A percentile compares a stretch with the other conserved stretches of the same genome.
These are phyloP conservation scores for Epistrophe grossulariae DNA, from an alignment of 2,888 invertebrate genomes.

Conservation along the genomic window DNA sequence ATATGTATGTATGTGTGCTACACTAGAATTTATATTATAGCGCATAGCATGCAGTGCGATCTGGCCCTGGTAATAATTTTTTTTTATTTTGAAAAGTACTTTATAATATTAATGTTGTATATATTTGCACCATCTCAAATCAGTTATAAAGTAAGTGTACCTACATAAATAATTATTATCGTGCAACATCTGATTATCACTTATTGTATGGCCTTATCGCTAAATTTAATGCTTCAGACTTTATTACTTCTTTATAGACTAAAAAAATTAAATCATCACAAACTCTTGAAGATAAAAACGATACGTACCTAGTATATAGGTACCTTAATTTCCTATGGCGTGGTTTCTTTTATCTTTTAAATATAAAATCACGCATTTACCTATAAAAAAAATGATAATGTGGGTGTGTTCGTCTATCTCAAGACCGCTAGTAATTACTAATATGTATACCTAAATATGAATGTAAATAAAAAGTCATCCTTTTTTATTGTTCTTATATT, in stretches of 20 bases:
- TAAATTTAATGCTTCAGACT: neutral
- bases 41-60: no score
- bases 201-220: neutral
- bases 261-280: neutral
- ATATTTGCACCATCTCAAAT: no score
- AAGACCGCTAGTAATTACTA: neutral
- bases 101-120: no score
- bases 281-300: neutral
- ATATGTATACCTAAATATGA: neutral
- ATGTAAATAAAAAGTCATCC: no score
- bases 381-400: neutral
- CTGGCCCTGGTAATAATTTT: no score
- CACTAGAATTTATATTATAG: no score
- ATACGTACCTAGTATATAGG: neutral
- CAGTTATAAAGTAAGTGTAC: no score
- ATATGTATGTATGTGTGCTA: no score
- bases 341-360: slow-evolving; percentile 6
- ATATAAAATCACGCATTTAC: neutral
- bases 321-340: neutral
- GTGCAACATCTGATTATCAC: slow-evolving; percentile 14
- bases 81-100: no score
- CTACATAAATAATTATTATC: neutral
- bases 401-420: neutral
- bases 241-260: slow-evolving; percentile 7
- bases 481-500: no score